These are phyloP conservation scores for Clavelina lepadiformis DNA, from an alignment of 23 tunicate species.

Conservation along the genomic window DNA sequence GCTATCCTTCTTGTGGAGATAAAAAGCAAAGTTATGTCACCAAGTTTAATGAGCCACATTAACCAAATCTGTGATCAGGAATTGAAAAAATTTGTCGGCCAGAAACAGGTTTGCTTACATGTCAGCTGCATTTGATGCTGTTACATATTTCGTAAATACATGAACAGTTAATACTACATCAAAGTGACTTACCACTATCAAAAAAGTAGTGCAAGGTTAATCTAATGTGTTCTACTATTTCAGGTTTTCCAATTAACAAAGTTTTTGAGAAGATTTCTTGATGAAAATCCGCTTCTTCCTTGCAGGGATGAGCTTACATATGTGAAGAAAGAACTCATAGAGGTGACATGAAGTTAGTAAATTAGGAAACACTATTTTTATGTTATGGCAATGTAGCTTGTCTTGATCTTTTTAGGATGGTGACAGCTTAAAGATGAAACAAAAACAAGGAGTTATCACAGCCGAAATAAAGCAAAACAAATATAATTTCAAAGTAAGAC, in stretches of 20 bases:
- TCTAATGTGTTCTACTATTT: neutral
- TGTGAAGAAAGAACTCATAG: slow-evolving; percentile 41
- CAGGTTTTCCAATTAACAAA: slow-evolving; percentile 46
- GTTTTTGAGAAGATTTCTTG: slow-evolving; percentile 69
- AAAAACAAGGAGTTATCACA: slow-evolving; percentile 55
- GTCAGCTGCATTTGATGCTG: neutral
- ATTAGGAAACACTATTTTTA: neutral
- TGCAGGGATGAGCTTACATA: slow-evolving; percentile 74
- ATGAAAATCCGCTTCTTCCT: slow-evolving; percentile 82
- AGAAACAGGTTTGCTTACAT: slow-evolving; percentile 38
- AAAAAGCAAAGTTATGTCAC: slow-evolving; percentile 82
- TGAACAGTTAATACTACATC: too few relatives aligned
- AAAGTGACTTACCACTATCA: too few relatives aligned
- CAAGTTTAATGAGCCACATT: slow-evolving; percentile 39
- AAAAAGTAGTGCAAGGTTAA: too few relatives aligned
- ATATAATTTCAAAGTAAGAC: slow-evolving; percentile 58
- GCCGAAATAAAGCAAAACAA: slow-evolving; percentile 31
- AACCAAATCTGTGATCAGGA: slow-evolving; percentile 68
- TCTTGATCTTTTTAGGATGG: slow-evolving; percentile 24
- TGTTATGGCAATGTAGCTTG: neutral
- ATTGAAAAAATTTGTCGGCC: slow-evolving; percentile 62
- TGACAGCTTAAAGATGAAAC: slow-evolving; percentile 65
- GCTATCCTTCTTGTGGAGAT: slow-evolving; percentile 58
- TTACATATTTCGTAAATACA: neutral
- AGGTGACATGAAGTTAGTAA: slow-evolving; percentile 19